Percentiles rank a stretch among this genome's conserved stretches.
Conservation (phyloP, 2,113 vertebrate species). For the Ondatra zibethicus region DNA sequence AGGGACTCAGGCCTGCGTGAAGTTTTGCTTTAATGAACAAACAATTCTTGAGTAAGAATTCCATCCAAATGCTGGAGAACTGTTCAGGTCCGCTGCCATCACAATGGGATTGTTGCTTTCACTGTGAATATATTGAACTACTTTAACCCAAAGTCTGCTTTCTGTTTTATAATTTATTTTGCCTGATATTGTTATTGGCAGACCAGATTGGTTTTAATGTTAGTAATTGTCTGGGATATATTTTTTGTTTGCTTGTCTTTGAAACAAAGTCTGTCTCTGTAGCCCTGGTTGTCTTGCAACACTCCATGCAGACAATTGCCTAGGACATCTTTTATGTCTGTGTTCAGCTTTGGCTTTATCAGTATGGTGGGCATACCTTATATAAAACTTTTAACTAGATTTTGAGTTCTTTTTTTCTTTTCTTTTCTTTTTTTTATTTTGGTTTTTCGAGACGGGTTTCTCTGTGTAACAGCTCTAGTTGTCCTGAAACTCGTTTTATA, state of each 20-base stretch:
- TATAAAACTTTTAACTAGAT: neutral
- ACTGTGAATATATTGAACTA: neutral
- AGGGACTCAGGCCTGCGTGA: constrained; percentile 19
- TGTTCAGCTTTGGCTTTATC: neutral
- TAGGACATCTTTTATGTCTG: neutral
- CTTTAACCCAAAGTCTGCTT: neutral
- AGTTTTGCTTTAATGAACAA: constrained; percentile 67
- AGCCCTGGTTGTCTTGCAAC: neutral
- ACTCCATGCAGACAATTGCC: neutral
- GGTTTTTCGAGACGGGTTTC: too few species aligned
- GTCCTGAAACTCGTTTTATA: too few species aligned
- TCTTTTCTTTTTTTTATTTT: neutral
- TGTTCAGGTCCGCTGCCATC: constrained; percentile 8
- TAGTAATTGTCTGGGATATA: neutral
- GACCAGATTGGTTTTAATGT: neutral
- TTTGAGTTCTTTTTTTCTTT: neutral
- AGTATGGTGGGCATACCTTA: neutral
- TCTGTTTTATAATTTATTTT: constrained; percentile 25
- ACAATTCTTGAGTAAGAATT: constrained; percentile 54
- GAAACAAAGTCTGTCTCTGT: neutral
- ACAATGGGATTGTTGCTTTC: constrained; percentile 24
- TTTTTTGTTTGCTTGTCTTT: neutral
- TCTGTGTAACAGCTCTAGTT: too few species aligned
- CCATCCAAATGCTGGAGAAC: constrained; percentile 1
- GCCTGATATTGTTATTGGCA: neutral